Conservation (phyloP, 1,140 invertebrate genomes). For the Phymorhynchus buccinoides region DNA sequence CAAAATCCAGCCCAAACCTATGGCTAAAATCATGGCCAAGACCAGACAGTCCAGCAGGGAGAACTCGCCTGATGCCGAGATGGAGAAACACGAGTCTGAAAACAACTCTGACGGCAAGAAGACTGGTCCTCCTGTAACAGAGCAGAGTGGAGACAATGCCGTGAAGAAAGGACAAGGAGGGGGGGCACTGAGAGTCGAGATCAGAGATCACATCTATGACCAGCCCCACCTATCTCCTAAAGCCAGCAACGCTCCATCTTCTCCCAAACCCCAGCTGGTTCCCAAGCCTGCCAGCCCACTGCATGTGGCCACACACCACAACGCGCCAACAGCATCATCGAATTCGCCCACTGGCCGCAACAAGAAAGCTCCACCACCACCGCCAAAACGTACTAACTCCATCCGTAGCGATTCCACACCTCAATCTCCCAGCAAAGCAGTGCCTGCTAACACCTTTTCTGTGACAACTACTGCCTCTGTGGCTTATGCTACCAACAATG, state of each 20-base stretch:
- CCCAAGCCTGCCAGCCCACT: conserved; percentile 53
- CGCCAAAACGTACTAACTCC: conserved; percentile 82
- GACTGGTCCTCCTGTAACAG: conserved; percentile 29
- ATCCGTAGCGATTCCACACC: conserved; percentile 58
- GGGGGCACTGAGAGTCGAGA: conserved; percentile 21
- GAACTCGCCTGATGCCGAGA: conserved; percentile 61
- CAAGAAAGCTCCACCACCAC: conserved; percentile 81
- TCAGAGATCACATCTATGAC: conserved; percentile 67
- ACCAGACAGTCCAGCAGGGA: conserved; percentile 68
- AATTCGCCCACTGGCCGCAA: conserved; percentile 49
- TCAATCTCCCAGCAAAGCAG: conserved; percentile 23
- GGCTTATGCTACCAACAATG: neutral
- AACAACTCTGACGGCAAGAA: conserved; percentile 59
- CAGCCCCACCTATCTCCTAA: conserved; percentile 56
- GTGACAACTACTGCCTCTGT: conserved; percentile 35
- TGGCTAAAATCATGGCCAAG: conserved; percentile 86
- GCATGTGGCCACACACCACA: conserved; percentile 54
- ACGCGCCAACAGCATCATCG: conserved; percentile 41
- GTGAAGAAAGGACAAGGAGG: conserved; percentile 39
- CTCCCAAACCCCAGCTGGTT: conserved; percentile 48
- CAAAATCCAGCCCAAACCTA: conserved; percentile 80
- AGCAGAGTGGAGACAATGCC: conserved; percentile 40
- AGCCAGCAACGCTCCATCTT: conserved; percentile 47
- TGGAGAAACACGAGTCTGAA: conserved; percentile 61
- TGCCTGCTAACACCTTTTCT: neutral